These are phyloP conservation scores for Scomber scombrus DNA, from an alignment of 2,113 vertebrate species.

Conservation along the genomic window DNA sequence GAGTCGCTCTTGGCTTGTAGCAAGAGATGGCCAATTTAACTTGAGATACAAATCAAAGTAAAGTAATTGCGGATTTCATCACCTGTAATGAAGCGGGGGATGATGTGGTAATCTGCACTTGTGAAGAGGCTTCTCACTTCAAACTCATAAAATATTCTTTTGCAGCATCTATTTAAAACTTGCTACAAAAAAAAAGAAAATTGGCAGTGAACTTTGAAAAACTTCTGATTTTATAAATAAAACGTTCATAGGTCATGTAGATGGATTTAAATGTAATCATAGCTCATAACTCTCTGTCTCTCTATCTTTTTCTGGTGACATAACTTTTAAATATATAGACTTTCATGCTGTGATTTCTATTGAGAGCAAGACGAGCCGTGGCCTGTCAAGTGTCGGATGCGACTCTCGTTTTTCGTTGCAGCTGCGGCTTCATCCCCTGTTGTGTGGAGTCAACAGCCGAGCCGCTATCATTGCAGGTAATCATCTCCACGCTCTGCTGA, in stretches of 20 bases:
- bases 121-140: not conserved
- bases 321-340: not conserved
- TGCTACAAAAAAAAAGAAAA: too few species aligned
- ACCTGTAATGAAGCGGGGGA: conserved; percentile 34
- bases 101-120: not conserved
- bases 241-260: not conserved
- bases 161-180: not conserved
- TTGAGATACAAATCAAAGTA: conserved; percentile 55
- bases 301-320: not conserved
- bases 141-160: not conserved
- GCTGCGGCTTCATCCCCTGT: conserved; percentile 26
- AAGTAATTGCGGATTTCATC: conserved; percentile 54
- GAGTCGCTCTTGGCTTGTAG: conserved; percentile 34
- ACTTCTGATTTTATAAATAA: not conserved
- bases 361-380: not conserved
- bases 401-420: not conserved
- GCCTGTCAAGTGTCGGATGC: conserved; percentile 1
- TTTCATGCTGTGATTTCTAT: conserved; percentile 3
- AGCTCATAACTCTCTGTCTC: too few species aligned
- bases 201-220: not conserved
- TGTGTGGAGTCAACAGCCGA: conserved; percentile 54
- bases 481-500: conserved; percentile 65
- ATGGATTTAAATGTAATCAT: not conserved
- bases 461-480: conserved; percentile 61
- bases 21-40: conserved; percentile 60